Percentiles rank a stretch among this genome's conserved stretches.
Conservation (phyloP, 2,113 vertebrate genomes). For the Callaeas wilsoni region DNA sequence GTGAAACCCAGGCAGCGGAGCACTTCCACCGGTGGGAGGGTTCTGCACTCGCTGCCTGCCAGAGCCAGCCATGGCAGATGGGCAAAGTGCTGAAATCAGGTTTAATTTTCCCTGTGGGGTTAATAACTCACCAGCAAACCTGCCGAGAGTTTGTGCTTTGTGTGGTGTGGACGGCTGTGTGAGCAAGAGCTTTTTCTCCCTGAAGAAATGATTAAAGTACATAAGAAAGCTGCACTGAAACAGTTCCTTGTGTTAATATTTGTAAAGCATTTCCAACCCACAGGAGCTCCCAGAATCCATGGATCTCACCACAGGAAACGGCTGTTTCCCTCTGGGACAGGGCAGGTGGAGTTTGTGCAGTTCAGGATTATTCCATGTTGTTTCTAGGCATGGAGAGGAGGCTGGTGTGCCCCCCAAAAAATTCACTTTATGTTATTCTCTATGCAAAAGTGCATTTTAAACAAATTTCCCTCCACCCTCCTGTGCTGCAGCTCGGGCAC, state of each 20-base stretch:
- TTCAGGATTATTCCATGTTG: not conserved
- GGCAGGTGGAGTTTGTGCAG: not conserved
- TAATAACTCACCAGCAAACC: not conserved
- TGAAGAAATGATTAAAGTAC: not conserved
- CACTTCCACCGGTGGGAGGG: not conserved
- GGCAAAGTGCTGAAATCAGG: not conserved
- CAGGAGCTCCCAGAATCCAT: not conserved
- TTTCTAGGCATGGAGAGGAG: not conserved
- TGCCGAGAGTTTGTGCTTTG: not conserved
- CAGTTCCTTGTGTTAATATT: not conserved
- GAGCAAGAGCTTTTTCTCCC: not conserved
- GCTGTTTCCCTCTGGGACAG: not conserved
- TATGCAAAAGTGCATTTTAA: not conserved
- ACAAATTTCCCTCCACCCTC: not conserved
- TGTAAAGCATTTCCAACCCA: not conserved
- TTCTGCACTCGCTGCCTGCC: not conserved
- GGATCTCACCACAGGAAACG: not conserved
- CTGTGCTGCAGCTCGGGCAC: not conserved
- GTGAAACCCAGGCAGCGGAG: not conserved
- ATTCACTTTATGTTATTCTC: not conserved
- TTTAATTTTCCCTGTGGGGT: not conserved
- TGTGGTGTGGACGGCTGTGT: not conserved
- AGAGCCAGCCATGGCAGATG: not conserved
- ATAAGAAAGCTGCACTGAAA: not conserved
- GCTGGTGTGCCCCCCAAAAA: accelerated